Evolutionary conservation across 2,888 invertebrate species (phyloP), one percentile per base, ranked within the genome.

Genomic region (Limnephilus lunatus): DNA sequence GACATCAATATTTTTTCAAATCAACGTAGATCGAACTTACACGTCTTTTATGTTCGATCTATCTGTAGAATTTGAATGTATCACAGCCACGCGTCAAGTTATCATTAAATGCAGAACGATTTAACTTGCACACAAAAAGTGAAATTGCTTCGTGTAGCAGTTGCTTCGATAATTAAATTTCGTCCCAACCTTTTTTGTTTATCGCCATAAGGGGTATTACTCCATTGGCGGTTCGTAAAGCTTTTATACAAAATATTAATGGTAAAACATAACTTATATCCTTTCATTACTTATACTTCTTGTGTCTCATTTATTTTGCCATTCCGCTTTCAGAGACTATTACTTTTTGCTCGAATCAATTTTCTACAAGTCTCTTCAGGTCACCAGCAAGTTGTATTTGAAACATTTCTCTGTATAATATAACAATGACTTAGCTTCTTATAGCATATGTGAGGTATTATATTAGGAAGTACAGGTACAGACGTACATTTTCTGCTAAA

Each of bases 171-270:
- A 86, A 90, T 90, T 91, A 91, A 90, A 92, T 91, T 91, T 92
- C 91, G 80, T 90, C 90, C 88, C 90, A 81, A 53, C 81, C 86
- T 90, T 90, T 92, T 92, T 91, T 91, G 91, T 91, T 91, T 91
- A 91, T 91, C 32, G 91, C 83, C 44, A 44, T 86, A 48, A 85
- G 86, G 92, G 92, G 85, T 15, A 83, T 7, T 19, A 25, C 35
- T 2, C 25, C 83, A 83, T 25, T 35, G 83, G n/a, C 83, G 83
- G 83, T 32, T 15, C 9, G n/a, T 68, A 9, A 68, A 68, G 7
- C 7, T 7, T 68, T 68, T 7, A 9, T 15, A 39, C 39, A 39
- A 39, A 39, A 39, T 9, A 39, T 39, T 7, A 25, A 19, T 25
- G 5, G 7, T 9, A 9, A 68, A 48, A 48, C 44, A 44, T 15